Evolutionary conservation across 2,113 vertebrate genomes (phyloP), one percentile per base, ranked within the genome.

Genomic region (Cygnus buccinator): DNA sequence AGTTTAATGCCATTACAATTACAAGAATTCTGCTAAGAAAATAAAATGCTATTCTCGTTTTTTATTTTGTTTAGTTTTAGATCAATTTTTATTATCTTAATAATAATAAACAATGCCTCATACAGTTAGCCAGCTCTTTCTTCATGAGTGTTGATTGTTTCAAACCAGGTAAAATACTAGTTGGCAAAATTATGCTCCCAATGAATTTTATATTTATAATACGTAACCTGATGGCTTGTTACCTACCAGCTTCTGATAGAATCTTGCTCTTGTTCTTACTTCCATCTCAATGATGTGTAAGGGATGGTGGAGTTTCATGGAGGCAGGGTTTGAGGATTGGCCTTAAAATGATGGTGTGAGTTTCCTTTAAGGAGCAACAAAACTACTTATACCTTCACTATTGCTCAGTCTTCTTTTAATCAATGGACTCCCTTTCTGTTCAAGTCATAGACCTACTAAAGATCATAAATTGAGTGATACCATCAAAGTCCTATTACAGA

Each of bases 21-120:
- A 65, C n/a, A 75, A 31, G 81, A 84, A 75, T 15, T n/a, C 33
- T 35, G 62, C 35, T 22, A 16, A 26, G 22, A 63, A 3, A 29
- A 0, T 19, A 48, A 50, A 54, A 54, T 19, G 13, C 9, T 9
- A 8, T 67, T 35, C 4, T 1, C 11, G 5, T 22, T 22, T 50
- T 50, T 48, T 23, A 50, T 22, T 50, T 14, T 3, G 20, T 44
- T 78, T 66, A 0, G 44, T 48, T 46, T 46, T 46, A 72, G 71
- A 43, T 31, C 16, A 22, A 20, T 33, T 5, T 23, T 72, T 46
- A 10, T 46, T 57, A 52, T 18, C 48, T 48, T 70, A 9, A 48
- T 43, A 39, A 74, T 68, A 46, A 12, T 28, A 29, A 50, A 19
- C 17, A 55, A 23, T 15, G 9, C 13, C n/a, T 15, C 41, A 54